Evolutionary conservation across 2,797 vertebrate genomes (phyloP).

Genomic region (Parauchenoglanis ngamensis): DNA sequence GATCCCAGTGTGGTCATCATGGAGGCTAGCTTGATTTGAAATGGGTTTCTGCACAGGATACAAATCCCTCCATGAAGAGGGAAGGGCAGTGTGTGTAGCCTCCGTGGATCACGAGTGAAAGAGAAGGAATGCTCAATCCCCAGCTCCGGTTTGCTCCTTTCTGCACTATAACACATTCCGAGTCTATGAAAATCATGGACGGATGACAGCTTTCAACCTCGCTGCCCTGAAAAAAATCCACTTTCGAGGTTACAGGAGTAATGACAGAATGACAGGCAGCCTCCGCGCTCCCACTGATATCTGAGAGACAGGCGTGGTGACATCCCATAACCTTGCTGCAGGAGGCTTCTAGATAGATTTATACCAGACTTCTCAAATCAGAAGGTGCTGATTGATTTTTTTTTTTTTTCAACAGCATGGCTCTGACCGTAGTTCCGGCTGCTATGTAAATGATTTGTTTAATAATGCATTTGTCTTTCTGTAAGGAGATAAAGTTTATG

Average conservation of each 20-base stretch:
- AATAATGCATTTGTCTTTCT: background rate
- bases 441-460: background rate
- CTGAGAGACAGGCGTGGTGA: background rate
- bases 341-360: slow-evolving; percentile 6
- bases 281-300: background rate
- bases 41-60: background rate
- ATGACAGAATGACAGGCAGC: background rate
- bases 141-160: background rate
- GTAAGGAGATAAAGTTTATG: background rate
- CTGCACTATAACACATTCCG: background rate
- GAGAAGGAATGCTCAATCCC: background rate
- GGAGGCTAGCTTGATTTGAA: background rate
- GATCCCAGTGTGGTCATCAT: background rate
- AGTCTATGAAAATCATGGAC: background rate
- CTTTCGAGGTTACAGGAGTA: background rate
- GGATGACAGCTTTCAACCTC: background rate
- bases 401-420: background rate
- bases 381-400: background rate
- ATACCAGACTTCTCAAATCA: background rate
- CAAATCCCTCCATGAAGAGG: background rate
- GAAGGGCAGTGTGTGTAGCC: background rate
- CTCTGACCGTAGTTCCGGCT: background rate
- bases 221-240: background rate
- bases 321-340: background rate
- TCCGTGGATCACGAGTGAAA: background rate